Evolutionary conservation across 2,113 vertebrate species (phyloP).

Genomic region (Fulmarus glacialis): DNA sequence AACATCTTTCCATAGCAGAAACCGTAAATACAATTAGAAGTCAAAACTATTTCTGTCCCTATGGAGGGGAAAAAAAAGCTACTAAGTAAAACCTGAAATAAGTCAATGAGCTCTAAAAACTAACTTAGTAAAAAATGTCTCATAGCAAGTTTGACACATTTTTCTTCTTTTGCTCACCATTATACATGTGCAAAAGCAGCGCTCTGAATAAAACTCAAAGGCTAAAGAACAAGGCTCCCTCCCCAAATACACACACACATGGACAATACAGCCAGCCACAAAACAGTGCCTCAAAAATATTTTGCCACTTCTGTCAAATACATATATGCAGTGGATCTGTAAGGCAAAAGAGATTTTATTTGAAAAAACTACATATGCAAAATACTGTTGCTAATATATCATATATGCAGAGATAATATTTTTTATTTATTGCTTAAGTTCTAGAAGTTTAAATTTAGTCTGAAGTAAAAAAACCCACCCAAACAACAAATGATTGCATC

Average conservation of each 20-base stretch:
- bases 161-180: neutral
- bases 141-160: neutral
- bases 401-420: neutral
- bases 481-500: neutral
- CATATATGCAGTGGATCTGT: neutral
- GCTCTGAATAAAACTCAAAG: neutral
- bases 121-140: neutral
- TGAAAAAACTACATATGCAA: neutral
- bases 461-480: neutral
- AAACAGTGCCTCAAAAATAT: neutral
- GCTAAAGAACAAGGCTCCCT: neutral
- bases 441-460: neutral
- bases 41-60: neutral
- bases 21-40: neutral
- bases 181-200: neutral
- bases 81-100: neutral
- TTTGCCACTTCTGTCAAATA: neutral
- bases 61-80: neutral
- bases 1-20: neutral
- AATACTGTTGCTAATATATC: neutral
- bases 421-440: neutral
- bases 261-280: neutral
- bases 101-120: neutral
- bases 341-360: neutral
- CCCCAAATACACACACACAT: neutral